Base-by-base conservation (phyloP, 2,113 vertebrate genomes). In the Petromus typicus region DNA sequence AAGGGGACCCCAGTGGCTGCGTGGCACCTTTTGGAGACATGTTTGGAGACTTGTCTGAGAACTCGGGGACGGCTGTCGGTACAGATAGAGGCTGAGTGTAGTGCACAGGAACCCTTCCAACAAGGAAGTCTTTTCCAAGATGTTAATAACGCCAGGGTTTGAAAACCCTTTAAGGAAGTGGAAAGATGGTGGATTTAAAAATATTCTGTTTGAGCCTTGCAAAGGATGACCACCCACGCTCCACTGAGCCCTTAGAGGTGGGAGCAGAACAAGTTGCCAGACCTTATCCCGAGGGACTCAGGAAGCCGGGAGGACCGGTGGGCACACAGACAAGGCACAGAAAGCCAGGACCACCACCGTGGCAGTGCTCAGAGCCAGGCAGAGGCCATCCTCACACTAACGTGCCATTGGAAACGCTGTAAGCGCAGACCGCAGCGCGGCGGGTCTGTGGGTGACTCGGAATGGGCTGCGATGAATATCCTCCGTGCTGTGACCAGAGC, bases 401-500 rank as follows among this genome's bases (percentile, higher is more conserved):
- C 87, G 71, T 27, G 90, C 18, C 81, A 22, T 64, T 0, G 40
- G 56, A 48, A 82, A 92, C 96, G 54, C 5, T 40, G 37, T 61
- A 59, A 86, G 82, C 59, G 48, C 71, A 75, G 40, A 25, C 40
- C 14, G 7, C 25, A 30, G 71, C n/a, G n/a, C n/a, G n/a, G n/a
- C n/a, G n/a, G n/a, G n/a, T n/a, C n/a, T n/a, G n/a, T n/a, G n/a
- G n/a, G n/a, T n/a, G n/a, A n/a, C n/a, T n/a, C n/a, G 45, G 43
- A 61, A 34, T 37, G 20, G n/a, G 57, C 66, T 23, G 71, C 43
- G 85, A n/a, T 85, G 89, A 92, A 56, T 89, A 67, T 64, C 83
- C 87, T n/a, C 64, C 32, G 43, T 86, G 43, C 57, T 86, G 73
- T 91, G 86, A 95, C 67, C 69, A 1, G 82, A 95, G 78, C 57